These are phyloP conservation scores for Morinoia aosen DNA, from an alignment of 2,888 invertebrate genomes.

Conservation along the genomic window DNA sequence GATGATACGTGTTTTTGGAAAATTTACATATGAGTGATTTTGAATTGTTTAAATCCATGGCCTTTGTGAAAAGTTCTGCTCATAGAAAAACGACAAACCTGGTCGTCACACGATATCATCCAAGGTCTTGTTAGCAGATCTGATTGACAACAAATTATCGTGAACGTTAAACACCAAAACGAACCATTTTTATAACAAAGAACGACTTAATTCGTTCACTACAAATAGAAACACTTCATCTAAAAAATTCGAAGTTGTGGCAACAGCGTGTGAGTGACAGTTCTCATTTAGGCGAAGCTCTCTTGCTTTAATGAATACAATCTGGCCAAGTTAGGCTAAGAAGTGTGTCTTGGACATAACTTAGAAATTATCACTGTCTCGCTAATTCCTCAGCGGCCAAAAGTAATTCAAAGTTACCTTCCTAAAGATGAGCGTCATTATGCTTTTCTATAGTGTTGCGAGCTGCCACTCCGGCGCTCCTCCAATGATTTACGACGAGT, in stretches of 20 bases:
- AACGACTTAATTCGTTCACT: neutral
- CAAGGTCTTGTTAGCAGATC: neutral
- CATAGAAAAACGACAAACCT: too few relatives aligned
- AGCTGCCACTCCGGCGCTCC: constrained; percentile 1
- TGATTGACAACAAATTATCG: neutral
- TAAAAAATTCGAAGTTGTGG: neutral
- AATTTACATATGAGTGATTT: too few relatives aligned
- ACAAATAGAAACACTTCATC: neutral
- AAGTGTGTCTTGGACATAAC: constrained; percentile 51
- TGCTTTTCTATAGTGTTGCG: constrained; percentile 45
- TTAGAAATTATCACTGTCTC: constrained; percentile 53
- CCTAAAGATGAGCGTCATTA: constrained; percentile 53
- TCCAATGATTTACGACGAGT: constrained; percentile 39
- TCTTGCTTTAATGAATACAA: constrained; percentile 44
- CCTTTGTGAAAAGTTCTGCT: too few relatives aligned
- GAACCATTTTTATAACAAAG: neutral
- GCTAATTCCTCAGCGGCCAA: constrained; percentile 55
- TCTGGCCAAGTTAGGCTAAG: constrained; percentile 42
- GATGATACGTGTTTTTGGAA: neutral
- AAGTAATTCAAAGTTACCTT: constrained; percentile 52
- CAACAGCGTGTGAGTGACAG: neutral
- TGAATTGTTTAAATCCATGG: too few relatives aligned
- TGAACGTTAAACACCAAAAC: neutral
- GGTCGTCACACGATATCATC: too few relatives aligned
- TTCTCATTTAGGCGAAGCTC: constrained; percentile 8